These are phyloP conservation scores for Eira barbara DNA, from an alignment of 2,113 vertebrate species.

Conservation along the genomic window DNA sequence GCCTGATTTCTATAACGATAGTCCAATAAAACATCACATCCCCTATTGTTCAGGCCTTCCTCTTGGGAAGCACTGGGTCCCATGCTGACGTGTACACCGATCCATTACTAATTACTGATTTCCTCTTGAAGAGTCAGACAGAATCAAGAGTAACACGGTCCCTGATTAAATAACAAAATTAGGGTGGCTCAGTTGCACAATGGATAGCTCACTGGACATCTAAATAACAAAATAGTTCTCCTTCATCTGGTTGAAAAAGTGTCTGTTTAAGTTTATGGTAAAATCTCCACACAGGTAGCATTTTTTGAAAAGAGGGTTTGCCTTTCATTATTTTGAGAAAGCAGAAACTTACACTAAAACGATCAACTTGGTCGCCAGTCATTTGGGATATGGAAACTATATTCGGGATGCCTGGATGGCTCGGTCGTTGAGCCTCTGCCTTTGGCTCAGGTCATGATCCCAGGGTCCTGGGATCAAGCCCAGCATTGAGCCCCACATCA, in stretches of 20 bases:
- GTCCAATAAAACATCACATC: constrained; percentile 9
- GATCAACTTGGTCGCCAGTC: background rate
- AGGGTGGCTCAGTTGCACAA: too few species aligned
- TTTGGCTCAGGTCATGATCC: too few species aligned
- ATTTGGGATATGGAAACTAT: background rate
- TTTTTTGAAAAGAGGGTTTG: background rate
- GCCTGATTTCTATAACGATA: background rate
- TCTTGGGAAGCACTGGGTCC: constrained; percentile 51
- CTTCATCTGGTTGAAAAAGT: background rate
- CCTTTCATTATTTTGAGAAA: background rate
- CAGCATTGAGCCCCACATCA: too few species aligned
- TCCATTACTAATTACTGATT: constrained; percentile 28
- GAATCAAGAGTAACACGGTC: background rate
- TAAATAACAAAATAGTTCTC: background rate
- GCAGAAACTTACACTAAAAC: background rate
- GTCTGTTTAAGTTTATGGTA: background rate
- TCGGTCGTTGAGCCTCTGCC: too few species aligned
- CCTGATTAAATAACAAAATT: background rate
- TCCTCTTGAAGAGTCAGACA: constrained; percentile 35
- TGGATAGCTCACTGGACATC: too few species aligned
- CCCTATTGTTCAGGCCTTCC: constrained; percentile 60
- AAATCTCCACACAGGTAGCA: background rate
- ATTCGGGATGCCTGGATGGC: too few species aligned
- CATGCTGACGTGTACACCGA: background rate
- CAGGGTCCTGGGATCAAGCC: too few species aligned